These are phyloP conservation scores for Aphelinus atriplicis DNA, from an alignment of 1,140 invertebrate species.

Conservation along the genomic window DNA sequence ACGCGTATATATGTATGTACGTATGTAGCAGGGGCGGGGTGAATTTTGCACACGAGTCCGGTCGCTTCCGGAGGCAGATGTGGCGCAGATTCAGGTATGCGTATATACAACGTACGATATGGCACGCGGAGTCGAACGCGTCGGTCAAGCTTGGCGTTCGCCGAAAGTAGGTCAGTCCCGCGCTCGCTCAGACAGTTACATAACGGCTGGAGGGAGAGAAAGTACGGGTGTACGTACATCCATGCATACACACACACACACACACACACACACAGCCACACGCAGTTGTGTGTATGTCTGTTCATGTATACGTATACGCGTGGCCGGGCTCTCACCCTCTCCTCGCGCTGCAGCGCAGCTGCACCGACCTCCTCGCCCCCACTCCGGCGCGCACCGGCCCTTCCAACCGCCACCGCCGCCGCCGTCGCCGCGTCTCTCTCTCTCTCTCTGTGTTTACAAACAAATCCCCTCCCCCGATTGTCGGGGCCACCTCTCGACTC, in stretches of 20 bases:
- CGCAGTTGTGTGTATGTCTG: too few relatives aligned
- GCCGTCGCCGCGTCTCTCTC: not conserved
- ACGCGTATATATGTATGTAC: too few relatives aligned
- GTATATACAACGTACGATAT: not conserved
- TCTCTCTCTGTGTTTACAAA: constrained; percentile 24
- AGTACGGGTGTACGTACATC: not conserved
- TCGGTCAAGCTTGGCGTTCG: not conserved
- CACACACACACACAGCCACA: too few relatives aligned
- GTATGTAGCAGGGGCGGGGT: too few relatives aligned
- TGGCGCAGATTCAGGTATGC: too few relatives aligned
- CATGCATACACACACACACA: not conserved
- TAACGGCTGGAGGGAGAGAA: constrained; percentile 35
- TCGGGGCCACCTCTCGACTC: not conserved
- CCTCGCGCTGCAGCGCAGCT: constrained; percentile 2
- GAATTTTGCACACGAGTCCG: too few relatives aligned
- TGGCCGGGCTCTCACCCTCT: not conserved
- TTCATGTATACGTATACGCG: not conserved
- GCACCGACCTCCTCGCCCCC: not conserved
- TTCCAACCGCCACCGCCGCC: not conserved
- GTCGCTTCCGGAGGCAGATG: too few relatives aligned
- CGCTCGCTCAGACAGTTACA: constrained; percentile 29
- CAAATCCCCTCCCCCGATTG: constrained; percentile 13
- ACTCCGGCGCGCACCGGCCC: not conserved
- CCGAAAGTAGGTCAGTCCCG: constrained; percentile 28
- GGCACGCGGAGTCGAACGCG: not conserved